Conservation (phyloP, 2,797 vertebrate genomes). For the Podargus strigoides region DNA sequence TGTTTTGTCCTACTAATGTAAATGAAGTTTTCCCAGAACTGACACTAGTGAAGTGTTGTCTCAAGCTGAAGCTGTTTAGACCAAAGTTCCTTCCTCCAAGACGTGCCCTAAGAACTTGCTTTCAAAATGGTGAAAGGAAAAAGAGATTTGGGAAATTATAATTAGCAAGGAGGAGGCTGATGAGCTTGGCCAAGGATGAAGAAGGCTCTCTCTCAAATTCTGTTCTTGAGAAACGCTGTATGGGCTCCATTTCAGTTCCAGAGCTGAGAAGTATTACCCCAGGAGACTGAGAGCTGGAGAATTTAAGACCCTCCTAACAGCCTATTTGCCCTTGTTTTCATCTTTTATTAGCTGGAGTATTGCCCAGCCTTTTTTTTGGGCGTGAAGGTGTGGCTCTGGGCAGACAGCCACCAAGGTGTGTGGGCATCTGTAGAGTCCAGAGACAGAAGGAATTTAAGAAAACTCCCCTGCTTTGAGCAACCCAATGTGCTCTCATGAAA, state of each 20-base stretch:
- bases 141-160: background rate
- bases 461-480: background rate
- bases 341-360: background rate
- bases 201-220: background rate
- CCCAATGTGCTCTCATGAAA: background rate
- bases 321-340: background rate
- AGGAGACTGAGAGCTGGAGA: background rate
- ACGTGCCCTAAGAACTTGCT: constrained; percentile 13
- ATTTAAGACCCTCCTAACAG: background rate
- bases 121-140: constrained; percentile 29
- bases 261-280: background rate
- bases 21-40: constrained; percentile 35
- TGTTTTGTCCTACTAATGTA: background rate
- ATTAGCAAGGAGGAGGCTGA: background rate
- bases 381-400: background rate
- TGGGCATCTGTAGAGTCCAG: background rate
- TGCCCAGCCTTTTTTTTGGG: background rate
- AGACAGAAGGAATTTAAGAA: constrained; percentile 8
- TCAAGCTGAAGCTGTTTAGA: constrained; percentile 12
- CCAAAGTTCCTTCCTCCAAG: constrained; percentile 28
- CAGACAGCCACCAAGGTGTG: background rate
- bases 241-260: background rate
- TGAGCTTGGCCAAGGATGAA: background rate
- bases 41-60: background rate
- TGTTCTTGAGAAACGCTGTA: background rate